Evolutionary conservation across 2,113 vertebrate species (phyloP).

Genomic region (Ageneiosus marmoratus): DNA sequence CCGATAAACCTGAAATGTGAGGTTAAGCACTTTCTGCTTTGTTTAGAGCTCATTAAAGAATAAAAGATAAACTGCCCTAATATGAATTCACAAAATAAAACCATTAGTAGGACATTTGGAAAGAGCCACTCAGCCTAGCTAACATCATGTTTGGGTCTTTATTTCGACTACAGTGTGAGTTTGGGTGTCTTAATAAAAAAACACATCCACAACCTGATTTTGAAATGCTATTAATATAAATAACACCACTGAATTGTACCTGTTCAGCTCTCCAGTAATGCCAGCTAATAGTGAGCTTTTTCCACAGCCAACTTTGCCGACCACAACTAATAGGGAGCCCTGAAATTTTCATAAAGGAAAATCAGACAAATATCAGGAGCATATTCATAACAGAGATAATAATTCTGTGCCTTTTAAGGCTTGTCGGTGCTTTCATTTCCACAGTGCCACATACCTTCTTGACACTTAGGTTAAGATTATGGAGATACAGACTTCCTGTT

Average conservation of each 20-base stretch:
- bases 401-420: not conserved
- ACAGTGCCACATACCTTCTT: conserved; percentile 73
- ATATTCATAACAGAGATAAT: not conserved
- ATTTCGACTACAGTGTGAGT: not conserved
- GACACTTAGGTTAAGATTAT: conserved; percentile 76
- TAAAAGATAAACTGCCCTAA: not conserved
- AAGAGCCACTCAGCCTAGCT: not conserved
- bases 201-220: not conserved
- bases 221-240: not conserved
- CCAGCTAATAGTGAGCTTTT: conserved; percentile 91
- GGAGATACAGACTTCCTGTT: conserved; percentile 70
- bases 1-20: not conserved
- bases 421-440: not conserved
- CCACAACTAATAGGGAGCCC: conserved; percentile 86
- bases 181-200: not conserved
- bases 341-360: conserved; percentile 56
- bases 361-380: not conserved
- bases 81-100: not conserved
- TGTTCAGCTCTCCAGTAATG: conserved; percentile 87
- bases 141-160: not conserved
- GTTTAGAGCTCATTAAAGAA: not conserved
- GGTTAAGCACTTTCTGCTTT: not conserved
- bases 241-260: conserved; percentile 70
- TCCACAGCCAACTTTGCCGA: conserved; percentile 93
- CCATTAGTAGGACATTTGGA: not conserved